Evolutionary conservation across 2,888 invertebrate species (phyloP), one percentile per base, ranked within the genome.

Genomic region (Rhabditoides inermis): DNA sequence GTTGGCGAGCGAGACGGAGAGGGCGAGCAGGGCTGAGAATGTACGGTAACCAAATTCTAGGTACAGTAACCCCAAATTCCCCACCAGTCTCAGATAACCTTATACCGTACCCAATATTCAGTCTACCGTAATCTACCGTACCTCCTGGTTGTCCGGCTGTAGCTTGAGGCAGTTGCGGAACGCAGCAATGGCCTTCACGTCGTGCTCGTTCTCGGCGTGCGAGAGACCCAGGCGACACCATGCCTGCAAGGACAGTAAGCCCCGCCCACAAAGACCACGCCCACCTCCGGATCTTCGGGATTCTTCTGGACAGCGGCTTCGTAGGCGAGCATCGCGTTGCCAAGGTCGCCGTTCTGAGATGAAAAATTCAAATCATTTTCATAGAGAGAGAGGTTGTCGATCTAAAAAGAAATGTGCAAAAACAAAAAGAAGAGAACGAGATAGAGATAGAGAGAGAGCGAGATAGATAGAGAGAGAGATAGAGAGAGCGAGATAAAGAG

Each of bases 121-220:
- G n/a, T n/a, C n/a, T n/a, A n/a, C n/a, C n/a, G n/a, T n/a, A n/a
- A n/a, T n/a, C n/a, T n/a, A n/a, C 49, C 27, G n/a, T 36, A 56
- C 61, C 53, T 72, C 67, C 50, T 61, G 49, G 51, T 69, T 70
- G 15, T 41, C 44, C 5, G 72, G 60, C 20, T 71, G 63, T 45
- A 76, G 59, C 30, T 69, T 56, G n/a, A 75, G 50, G 44, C 69
- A 79, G 77, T 85, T 86, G 75, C 86, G 87, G 28, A 95, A 81
- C 0, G 95, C 95, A 42, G 87, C 84, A 70, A 98, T 95, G 10
- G 91, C 91, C 65, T 85, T 82, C 2, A 88, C 87, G 79, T 98
- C 95, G 80, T 85, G 91, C 81, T 99, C 98, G 81, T 98, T 98
- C 82, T 95, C 91, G 36, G 95, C 90, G 78, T 94, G 92, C 28